These are phyloP conservation scores for Haliclystus octoradiatus DNA, from an alignment of 30 jellyfish, hydroid and myxozoan genomes.

Conservation along the genomic window DNA sequence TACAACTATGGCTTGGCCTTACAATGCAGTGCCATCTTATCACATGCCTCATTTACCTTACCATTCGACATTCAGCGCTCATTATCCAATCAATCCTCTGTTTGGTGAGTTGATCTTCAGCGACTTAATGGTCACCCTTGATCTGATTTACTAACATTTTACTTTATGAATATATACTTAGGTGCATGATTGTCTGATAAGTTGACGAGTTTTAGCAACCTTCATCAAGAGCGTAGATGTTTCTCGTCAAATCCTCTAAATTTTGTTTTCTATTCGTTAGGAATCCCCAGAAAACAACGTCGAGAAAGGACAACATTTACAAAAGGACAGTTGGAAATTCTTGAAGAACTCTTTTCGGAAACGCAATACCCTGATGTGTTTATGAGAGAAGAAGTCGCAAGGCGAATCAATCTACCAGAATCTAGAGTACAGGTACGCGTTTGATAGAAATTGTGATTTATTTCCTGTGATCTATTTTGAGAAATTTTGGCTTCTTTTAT, in stretches of 20 bases:
- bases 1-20: slow-evolving; percentile 99
- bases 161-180: too few relatives aligned
- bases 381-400: slow-evolving; percentile 98
- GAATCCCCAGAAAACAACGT: slow-evolving; percentile 88
- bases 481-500: too few relatives aligned
- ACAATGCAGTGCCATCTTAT: slow-evolving; percentile 76
- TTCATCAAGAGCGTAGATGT: too few relatives aligned
- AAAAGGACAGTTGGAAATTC: slow-evolving; percentile 76
- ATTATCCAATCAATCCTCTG: slow-evolving; percentile 61
- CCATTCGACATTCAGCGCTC: slow-evolving; percentile 62
- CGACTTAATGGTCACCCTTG: too few relatives aligned
- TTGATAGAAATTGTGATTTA: too few relatives aligned
- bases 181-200: too few relatives aligned
- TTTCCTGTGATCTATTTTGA: too few relatives aligned
- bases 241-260: too few relatives aligned
- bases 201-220: too few relatives aligned
- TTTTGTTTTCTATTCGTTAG: too few relatives aligned
- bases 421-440: slow-evolving; percentile 95
- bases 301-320: slow-evolving; percentile 96
- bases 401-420: slow-evolving; percentile 84
- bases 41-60: slow-evolving; percentile 86
- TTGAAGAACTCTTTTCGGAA: slow-evolving; percentile 83
- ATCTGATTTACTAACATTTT: background rate
- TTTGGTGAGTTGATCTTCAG: slow-evolving; percentile 48
- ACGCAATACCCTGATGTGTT: slow-evolving; percentile 97